phyloP scores from a whole-genome alignment of 2,888 invertebrate genomes.

The Hirtodrosophila alboralis region DNA sequence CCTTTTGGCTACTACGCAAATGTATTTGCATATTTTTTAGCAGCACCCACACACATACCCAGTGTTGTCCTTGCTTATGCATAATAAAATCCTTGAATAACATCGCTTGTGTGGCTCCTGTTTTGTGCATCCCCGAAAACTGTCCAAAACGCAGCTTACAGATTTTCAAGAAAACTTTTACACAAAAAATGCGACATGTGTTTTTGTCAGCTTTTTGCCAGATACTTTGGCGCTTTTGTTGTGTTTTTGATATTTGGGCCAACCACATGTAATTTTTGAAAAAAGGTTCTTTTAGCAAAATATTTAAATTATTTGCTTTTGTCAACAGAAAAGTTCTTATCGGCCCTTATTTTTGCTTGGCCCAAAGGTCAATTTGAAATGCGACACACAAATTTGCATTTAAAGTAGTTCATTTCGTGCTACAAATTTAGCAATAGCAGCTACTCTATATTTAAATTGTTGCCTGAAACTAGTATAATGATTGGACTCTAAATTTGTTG shows the following conservation, averaged over 20 bases:
- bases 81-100: conserved; percentile 59
- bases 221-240: conserved; percentile 31
- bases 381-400: conserved; percentile 35
- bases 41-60: conserved; percentile 12
- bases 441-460: no score
- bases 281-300: conserved; percentile 16
- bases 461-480: no score
- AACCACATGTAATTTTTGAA: conserved; percentile 33
- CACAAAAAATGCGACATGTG: conserved; percentile 74
- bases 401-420: conserved; percentile 39
- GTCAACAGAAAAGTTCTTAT: conserved; percentile 26
- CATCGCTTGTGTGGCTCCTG: conserved; percentile 7
- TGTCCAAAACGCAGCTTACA: conserved; percentile 61
- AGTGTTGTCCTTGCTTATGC: conserved; percentile 54
- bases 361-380: conserved; percentile 30
- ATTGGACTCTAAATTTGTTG: no score
- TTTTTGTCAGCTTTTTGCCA: conserved; percentile 64
- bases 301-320: conserved; percentile 55
- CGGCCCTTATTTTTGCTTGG: conserved; percentile 26
- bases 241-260: conserved; percentile 17
- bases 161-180: conserved; percentile 60
- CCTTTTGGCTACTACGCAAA: conserved; percentile 56
- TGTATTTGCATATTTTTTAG: conserved; percentile 74
- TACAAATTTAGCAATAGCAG: background rate
- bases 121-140: conserved; percentile 7